phyloP scores from a whole-genome alignment of 2,888 invertebrate genomes.

The Chymomyza procnemis region DNA sequence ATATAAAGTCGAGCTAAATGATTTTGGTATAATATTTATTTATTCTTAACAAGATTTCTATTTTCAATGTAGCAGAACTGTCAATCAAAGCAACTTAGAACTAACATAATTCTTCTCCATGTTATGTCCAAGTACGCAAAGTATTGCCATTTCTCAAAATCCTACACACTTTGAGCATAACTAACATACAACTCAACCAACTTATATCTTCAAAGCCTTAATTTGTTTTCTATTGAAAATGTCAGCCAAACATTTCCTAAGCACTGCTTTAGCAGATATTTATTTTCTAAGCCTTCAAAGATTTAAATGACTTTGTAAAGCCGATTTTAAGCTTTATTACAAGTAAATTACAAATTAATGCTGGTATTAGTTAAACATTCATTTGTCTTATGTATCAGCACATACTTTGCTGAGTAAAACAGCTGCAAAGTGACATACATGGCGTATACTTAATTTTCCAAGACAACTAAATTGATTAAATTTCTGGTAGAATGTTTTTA shows the following conservation, averaged over 20 bases:
- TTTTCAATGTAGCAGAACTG: too few relatives aligned
- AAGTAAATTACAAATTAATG: neutral
- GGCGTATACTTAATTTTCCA: neutral
- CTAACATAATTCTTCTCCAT: too few relatives aligned
- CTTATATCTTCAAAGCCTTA: neutral
- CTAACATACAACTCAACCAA: too few relatives aligned
- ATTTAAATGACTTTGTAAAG: neutral
- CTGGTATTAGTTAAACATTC: neutral
- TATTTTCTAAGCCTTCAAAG: neutral
- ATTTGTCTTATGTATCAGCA: neutral
- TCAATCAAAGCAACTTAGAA: too few relatives aligned
- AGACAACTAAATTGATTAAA: neutral
- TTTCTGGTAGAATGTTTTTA: neutral
- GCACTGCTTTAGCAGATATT: neutral
- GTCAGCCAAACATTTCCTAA: neutral
- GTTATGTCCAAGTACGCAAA: too few relatives aligned
- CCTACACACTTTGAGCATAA: too few relatives aligned
- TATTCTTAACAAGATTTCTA: too few relatives aligned
- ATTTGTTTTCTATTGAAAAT: neutral
- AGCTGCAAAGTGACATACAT: neutral
- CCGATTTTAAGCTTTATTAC: neutral
- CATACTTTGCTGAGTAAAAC: too few relatives aligned
- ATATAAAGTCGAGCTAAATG: too few relatives aligned
- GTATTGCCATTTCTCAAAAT: too few relatives aligned
- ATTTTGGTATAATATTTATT: too few relatives aligned